Evolutionary conservation across 2,113 vertebrate genomes (phyloP).

Genomic region (Pandion haliaetus): DNA sequence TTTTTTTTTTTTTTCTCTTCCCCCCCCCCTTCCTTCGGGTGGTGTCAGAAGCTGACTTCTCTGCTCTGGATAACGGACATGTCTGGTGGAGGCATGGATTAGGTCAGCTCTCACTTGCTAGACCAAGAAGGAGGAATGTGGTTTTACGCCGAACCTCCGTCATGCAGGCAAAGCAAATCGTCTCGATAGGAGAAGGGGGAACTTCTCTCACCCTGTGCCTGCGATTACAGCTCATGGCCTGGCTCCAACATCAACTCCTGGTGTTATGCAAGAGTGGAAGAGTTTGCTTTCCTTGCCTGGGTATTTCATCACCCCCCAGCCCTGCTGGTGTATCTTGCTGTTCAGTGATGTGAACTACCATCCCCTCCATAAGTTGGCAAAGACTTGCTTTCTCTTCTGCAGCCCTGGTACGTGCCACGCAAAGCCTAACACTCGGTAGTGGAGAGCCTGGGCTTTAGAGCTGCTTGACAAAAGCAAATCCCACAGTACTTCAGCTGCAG

Average conservation of each 20-base stretch:
- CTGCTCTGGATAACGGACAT: neutral
- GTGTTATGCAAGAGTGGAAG: neutral
- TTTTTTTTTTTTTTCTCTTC: fast-evolving
- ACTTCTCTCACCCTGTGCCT: neutral
- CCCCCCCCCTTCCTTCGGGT: neutral
- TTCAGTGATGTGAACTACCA: neutral
- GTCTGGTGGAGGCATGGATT: neutral
- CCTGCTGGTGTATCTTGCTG: neutral
- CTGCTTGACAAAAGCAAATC: neutral
- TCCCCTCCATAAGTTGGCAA: neutral
- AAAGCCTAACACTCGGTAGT: neutral
- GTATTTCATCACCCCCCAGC: neutral
- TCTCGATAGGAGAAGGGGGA: neutral
- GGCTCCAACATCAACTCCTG: neutral
- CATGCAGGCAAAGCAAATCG: neutral
- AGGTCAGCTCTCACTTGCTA: neutral
- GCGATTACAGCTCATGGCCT: fast-evolving
- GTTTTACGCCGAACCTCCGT: neutral
- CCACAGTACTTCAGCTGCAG: neutral
- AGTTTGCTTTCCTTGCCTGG: neutral
- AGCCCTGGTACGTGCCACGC: neutral
- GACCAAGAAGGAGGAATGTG: neutral
- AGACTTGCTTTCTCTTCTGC: neutral
- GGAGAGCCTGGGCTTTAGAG: neutral
- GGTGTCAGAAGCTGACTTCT: neutral